A percentile compares a stretch with the other conserved stretches of the same genome.
phyloP scores from a whole-genome alignment of 2,888 invertebrate genomes.

The Tuta absoluta region DNA sequence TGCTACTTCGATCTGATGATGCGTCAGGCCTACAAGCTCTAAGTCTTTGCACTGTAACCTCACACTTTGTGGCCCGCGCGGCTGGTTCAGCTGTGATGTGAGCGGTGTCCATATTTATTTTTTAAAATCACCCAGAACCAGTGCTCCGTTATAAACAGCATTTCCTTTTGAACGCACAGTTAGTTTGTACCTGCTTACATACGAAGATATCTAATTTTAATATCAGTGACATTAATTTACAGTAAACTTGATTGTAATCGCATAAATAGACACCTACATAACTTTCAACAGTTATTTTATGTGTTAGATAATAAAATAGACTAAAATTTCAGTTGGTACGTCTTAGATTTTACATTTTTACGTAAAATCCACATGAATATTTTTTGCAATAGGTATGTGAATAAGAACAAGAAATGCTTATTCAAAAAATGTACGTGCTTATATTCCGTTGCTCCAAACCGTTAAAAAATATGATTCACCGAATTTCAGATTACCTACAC shows the following conservation, averaged over 20 bases:
- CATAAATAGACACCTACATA: neutral
- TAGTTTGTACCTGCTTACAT: too few species aligned
- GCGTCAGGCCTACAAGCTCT: slow-evolving; percentile 94
- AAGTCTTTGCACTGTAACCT: slow-evolving; percentile 39
- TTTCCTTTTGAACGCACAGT: too few species aligned
- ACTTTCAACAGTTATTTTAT: neutral
- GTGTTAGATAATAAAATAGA: neutral
- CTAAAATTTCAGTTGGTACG: too few species aligned
- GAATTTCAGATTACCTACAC: too few species aligned
- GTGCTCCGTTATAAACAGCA: too few species aligned
- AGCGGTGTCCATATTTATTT: neutral
- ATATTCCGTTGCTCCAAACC: too few species aligned
- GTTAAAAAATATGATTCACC: too few species aligned
- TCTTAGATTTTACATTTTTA: too few species aligned
- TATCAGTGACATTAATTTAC: neutral
- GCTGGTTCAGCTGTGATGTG: neutral
- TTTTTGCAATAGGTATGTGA: too few species aligned
- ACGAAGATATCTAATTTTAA: neutral
- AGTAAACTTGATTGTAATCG: neutral
- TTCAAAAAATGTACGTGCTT: too few species aligned
- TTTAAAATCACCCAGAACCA: neutral
- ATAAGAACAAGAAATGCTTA: too few species aligned
- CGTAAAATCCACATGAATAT: too few species aligned
- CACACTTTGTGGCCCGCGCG: neutral
- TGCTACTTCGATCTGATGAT: slow-evolving; percentile 97